A percentile compares a stretch with the other conserved stretches of the same genome.
Evolutionary conservation across 2,888 invertebrate species (phyloP).

Genomic region (Morpho achilles): DNA sequence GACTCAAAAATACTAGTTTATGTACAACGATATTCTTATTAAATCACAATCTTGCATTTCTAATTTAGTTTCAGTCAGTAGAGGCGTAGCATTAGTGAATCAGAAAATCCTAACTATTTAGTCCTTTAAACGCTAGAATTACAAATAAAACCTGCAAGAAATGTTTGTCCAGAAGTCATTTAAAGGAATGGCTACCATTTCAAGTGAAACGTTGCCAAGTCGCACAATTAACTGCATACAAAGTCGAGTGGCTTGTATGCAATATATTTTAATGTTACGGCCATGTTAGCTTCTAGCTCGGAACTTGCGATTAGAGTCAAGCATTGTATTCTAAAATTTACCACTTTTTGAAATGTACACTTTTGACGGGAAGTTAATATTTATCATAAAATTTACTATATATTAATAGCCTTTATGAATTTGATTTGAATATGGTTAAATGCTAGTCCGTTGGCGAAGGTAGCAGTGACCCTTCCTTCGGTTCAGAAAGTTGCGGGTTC

Average conservation of each 20-base stretch:
- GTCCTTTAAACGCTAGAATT: too few species aligned
- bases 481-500: too few species aligned
- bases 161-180: slow-evolving; percentile 6
- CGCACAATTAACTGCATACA: slow-evolving; percentile 15
- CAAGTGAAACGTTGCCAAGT: slow-evolving; percentile 13
- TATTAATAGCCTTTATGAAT: too few species aligned
- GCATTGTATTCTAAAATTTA: slow-evolving; percentile 3
- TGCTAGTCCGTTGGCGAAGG: too few species aligned
- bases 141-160: not conserved
- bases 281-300: slow-evolving; percentile 12
- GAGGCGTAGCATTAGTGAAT: not conserved
- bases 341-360: not conserved
- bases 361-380: not conserved
- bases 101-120: too few species aligned
- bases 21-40: too few species aligned
- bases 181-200: slow-evolving; percentile 11
- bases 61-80: too few species aligned
- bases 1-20: too few species aligned
- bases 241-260: slow-evolving; percentile 12
- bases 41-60: too few species aligned
- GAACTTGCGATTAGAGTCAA: slow-evolving; percentile 18
- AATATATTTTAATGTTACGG: slow-evolving; percentile 12
- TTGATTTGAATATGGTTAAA: too few species aligned
- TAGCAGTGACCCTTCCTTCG: too few species aligned
- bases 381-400: not conserved